Evolutionary conservation across 2,797 vertebrate genomes (phyloP).

Genomic region (Centroberyx gerrardi): DNA sequence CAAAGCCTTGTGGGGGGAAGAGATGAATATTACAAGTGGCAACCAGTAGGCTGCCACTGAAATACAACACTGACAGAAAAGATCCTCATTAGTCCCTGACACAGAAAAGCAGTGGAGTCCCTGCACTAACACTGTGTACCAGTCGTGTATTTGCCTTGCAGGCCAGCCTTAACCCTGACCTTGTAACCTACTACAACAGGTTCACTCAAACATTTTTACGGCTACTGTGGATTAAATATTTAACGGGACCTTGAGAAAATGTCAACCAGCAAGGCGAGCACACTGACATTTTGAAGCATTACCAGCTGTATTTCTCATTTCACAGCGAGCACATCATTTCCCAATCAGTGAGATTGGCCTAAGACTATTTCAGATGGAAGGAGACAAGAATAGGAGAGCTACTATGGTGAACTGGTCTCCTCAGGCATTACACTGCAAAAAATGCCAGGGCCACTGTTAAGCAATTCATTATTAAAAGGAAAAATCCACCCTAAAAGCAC

Average conservation of each 20-base stretch:
- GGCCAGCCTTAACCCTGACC: conserved; percentile 4
- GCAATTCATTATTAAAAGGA: neutral
- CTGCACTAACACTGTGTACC: neutral
- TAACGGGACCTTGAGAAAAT: conserved; percentile 39
- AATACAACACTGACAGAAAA: neutral
- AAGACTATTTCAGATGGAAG: conserved; percentile 12
- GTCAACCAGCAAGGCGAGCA: conserved; percentile 33
- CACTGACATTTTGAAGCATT: conserved; percentile 33
- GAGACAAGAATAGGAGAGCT: neutral
- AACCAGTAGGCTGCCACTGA: conserved; percentile 6
- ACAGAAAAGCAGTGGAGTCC: neutral
- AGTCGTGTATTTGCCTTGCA: neutral
- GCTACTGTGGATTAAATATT: conserved; percentile 28
- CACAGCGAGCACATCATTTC: conserved; percentile 8
- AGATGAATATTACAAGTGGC: neutral
- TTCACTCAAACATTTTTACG: conserved; percentile 7
- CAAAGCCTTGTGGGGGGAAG: neutral
- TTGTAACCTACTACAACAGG: neutral
- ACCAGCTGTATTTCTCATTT: conserved; percentile 30
- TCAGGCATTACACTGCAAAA: conserved; percentile 6
- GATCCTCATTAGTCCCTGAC: neutral
- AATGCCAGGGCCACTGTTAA: neutral
- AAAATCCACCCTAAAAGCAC: neutral
- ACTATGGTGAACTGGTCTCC: neutral
- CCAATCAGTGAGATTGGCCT: conserved; percentile 2